Evolutionary conservation across 2,113 vertebrate species (phyloP), one percentile per base, ranked within the genome.

Genomic region (Phalacrocorax pelagicus): DNA sequence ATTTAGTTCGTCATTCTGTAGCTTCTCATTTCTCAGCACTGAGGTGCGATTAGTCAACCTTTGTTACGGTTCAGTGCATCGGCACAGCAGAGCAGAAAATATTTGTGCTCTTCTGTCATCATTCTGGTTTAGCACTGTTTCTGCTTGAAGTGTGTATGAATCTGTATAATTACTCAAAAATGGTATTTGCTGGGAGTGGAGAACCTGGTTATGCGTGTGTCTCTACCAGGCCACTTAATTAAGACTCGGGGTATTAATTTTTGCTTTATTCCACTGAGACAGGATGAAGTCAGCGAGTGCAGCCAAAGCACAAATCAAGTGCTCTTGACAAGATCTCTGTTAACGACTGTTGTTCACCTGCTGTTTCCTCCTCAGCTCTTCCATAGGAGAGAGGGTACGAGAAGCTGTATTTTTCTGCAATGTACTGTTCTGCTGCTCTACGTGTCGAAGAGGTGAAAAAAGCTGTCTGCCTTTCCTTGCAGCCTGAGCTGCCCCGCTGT

Each of bases 321-420:
- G 69, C 52, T 63, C n/a, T n/a, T n/a, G n/a, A n/a, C n/a, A n/a
- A n/a, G 3, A 12, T 47, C 11, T 24, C 62, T 66, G 10, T 52
- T 80, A 67, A 12, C 9, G 21, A 8, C 27, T 11, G 12, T 21
- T 73, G n/a, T 66, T 67, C 22, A 38, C 5, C 34, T 54, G 61
- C 32, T 0, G 1, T n/a, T 75, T 94, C 58, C 47, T 67, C 44
- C 9, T 13, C 47, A 84, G 58, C 12, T 46, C 10, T 66, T 83
- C n/a, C n/a, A 27, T 11, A 29, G 59, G 10, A 59, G 11, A 22
- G 8, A 30, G 21, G 4, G 0, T n/a, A 11, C 0, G 4, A 59
- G 79, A 73, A 54, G 23, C 27, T 47, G 4, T n/a, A 3, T 54
- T 94, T 71, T 77, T 22, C 52, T 62, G 23, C 27, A 49, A 1